Percentiles rank a stretch among this genome's conserved stretches.
phyloP scores from a whole-genome alignment of 2,797 vertebrate species.

The Sparidentex hasta region DNA sequence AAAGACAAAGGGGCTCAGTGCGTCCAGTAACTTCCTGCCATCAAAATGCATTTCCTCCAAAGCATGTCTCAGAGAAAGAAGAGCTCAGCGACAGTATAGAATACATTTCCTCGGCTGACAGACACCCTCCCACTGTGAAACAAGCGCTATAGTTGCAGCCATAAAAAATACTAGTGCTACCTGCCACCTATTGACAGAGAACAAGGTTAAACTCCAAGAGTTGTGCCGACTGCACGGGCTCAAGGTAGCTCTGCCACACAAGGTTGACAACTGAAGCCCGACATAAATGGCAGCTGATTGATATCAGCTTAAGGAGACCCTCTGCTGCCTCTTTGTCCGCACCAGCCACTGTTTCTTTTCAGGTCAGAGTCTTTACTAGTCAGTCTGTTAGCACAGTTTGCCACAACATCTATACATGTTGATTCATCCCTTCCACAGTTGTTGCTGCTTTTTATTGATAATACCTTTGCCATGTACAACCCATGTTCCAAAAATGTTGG shows the following conservation, averaged over 20 bases:
- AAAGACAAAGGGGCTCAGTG: conserved; percentile 18
- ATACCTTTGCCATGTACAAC: neutral
- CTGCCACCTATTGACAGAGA: conserved; percentile 78
- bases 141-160: conserved; percentile 63
- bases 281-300: conserved; percentile 75
- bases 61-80: conserved; percentile 50
- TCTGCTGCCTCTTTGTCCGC: conserved; percentile 44
- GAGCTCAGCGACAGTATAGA: conserved; percentile 70
- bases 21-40: conserved; percentile 56
- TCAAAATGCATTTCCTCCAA: conserved; percentile 61
- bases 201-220: conserved; percentile 80
- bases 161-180: conserved; percentile 68
- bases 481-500: no score
- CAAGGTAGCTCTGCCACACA: conserved; percentile 60
- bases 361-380: conserved; percentile 36
- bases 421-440: conserved; percentile 49
- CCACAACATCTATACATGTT: neutral
- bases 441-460: conserved; percentile 26
- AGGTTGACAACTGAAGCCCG: conserved; percentile 80
- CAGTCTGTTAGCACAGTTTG: conserved; percentile 32
- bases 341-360: neutral
- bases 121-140: conserved; percentile 71
- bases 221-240: conserved; percentile 70
- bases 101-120: conserved; percentile 74
- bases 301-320: conserved; percentile 64